Conservation (phyloP, 1,140 invertebrate species). For the Penaeus chinensis region DNA sequence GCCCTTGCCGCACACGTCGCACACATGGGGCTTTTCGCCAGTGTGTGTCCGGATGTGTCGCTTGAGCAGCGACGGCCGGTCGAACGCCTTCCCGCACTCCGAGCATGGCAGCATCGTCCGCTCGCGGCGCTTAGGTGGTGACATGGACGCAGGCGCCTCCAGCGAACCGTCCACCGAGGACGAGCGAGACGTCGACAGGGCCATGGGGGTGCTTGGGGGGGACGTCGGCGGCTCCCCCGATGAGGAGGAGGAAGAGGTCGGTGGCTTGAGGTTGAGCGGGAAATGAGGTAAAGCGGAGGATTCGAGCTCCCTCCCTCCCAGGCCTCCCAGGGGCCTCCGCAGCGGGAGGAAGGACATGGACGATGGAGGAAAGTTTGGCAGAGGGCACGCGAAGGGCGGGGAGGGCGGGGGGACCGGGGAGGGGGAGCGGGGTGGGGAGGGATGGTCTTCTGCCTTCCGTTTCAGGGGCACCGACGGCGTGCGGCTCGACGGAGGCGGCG, state of each 20-base stretch:
- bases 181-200: neutral
- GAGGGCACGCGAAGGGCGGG: neutral
- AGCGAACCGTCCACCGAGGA: neutral
- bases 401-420: neutral
- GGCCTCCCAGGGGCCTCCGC: no score
- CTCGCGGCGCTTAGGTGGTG: conserved; percentile 67
- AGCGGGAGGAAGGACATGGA: neutral
- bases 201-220: neutral
- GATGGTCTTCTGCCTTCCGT: conserved; percentile 21
- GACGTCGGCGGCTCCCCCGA: neutral
- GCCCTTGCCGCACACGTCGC: conserved; percentile 90
- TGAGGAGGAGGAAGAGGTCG: neutral
- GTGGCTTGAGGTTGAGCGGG: no score
- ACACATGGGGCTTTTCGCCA: conserved; percentile 96
- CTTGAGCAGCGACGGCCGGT: conserved; percentile 84
- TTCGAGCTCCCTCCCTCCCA: no score
- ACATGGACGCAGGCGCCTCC: neutral
- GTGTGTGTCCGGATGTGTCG: conserved; percentile 85
- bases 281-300: no score
- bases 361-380: neutral
- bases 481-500: conserved; percentile 64
- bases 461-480: conserved; percentile 65
- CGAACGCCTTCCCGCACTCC: conserved; percentile 87
- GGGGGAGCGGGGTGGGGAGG: neutral
- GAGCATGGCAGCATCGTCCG: conserved; percentile 81